Conservation (phyloP, 2,113 vertebrate genomes). For the Neopipo cinnamomea region DNA sequence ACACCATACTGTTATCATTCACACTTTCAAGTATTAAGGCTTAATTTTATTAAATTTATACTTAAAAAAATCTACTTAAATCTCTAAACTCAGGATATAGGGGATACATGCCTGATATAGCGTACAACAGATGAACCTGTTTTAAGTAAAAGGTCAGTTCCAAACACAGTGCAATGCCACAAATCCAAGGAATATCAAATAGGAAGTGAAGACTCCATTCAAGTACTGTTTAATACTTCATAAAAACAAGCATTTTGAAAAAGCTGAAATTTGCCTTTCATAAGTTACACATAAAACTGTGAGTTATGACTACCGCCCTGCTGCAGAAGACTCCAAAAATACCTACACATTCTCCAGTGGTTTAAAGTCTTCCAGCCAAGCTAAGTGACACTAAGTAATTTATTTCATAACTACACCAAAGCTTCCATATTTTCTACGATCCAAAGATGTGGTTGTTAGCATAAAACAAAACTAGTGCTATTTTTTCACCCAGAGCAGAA, state of each 20-base stretch:
- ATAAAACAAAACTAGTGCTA: neutral
- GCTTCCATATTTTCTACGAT: neutral
- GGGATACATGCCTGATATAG: neutral
- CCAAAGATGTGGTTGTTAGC: neutral
- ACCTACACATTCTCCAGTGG: neutral
- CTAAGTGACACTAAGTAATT: neutral
- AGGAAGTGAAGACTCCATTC: neutral
- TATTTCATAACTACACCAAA: neutral
- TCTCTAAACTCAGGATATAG: neutral
- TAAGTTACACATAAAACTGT: neutral
- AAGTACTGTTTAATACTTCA: neutral
- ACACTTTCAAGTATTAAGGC: neutral
- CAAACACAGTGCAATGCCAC: neutral
- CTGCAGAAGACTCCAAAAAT: neutral
- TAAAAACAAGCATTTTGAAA: neutral
- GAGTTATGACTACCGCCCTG: neutral
- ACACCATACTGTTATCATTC: neutral
- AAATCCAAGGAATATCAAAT: neutral
- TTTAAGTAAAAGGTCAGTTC: neutral
- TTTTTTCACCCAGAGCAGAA: neutral
- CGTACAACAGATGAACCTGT: neutral
- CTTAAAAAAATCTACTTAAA: neutral
- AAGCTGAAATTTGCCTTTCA: neutral
- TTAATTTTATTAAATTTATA: neutral
- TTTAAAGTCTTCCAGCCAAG: neutral